Percentiles rank a stretch among this genome's conserved stretches.
These are phyloP conservation scores for Myotis lucifugus DNA, from an alignment of 2,113 vertebrate species.

Conservation along the genomic window DNA sequence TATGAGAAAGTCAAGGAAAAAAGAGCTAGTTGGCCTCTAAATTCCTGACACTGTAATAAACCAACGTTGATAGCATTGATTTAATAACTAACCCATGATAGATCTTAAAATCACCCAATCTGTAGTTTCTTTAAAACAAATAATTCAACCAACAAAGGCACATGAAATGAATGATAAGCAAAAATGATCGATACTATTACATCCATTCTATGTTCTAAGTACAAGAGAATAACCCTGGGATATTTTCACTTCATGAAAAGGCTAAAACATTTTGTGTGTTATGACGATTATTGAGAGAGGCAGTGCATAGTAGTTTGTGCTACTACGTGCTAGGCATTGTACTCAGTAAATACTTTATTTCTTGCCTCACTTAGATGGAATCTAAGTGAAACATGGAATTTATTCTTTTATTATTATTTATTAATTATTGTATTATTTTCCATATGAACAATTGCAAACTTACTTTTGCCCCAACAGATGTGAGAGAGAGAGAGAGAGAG, in stretches of 20 bases:
- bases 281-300: conserved; percentile 2
- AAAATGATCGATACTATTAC: conserved; percentile 22
- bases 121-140: conserved; percentile 35
- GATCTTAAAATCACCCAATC: conserved; percentile 38
- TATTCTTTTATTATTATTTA: not conserved
- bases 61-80: conserved; percentile 20
- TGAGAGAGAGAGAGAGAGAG: too few species aligned
- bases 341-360: conserved; percentile 13
- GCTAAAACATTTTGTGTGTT: conserved; percentile 4
- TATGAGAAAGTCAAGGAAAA: conserved; percentile 30
- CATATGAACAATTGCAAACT: not conserved
- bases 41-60: conserved; percentile 23
- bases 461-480: not conserved
- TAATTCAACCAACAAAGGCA: conserved; percentile 16
- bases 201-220: conserved; percentile 37
- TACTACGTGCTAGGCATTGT: not conserved
- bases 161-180: conserved; percentile 33
- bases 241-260: conserved; percentile 13
- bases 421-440: not conserved
- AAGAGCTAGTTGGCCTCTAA: not conserved
- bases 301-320: not conserved
- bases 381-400: not conserved
- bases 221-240: conserved; percentile 8
- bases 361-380: not conserved
- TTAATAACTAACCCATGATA: conserved; percentile 61